These are phyloP conservation scores for Mythimna impura DNA, from an alignment of 2,888 invertebrate genomes.

Conservation along the genomic window DNA sequence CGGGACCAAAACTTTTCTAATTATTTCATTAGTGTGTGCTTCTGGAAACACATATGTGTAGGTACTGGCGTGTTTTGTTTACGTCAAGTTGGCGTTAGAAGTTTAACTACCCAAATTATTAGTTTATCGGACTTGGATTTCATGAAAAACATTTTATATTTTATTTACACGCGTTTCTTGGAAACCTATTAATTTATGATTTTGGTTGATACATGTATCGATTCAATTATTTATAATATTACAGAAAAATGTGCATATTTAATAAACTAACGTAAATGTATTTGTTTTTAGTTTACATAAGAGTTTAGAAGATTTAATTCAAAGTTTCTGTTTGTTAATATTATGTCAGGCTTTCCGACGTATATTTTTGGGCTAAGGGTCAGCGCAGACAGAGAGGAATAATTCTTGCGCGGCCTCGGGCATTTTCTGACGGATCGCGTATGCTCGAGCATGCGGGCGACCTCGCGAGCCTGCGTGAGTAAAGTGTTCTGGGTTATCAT, in stretches of 20 bases:
- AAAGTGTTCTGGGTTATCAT: no score
- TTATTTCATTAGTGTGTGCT: constrained; percentile 58
- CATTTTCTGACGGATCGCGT: no score
- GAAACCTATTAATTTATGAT: background rate
- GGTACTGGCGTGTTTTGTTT: constrained; percentile 12
- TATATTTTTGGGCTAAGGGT: background rate
- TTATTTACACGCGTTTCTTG: background rate
- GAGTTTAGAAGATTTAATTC: background rate
- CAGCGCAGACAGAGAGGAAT: no score
- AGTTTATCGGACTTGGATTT: background rate
- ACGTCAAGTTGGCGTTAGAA: constrained; percentile 13
- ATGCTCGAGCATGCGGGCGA: no score
- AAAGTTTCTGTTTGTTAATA: constrained; percentile 10
- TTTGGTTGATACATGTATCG: background rate
- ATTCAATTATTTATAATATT: no score
- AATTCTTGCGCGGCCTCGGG: no score
- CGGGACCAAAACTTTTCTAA: constrained; percentile 56
- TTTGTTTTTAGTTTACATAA: background rate
- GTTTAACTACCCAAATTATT: constrained; percentile 37
- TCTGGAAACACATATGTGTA: constrained; percentile 12
- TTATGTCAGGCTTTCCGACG: background rate
- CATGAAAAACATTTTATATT: background rate
- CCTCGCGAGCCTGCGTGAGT: no score
- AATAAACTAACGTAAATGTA: no score
- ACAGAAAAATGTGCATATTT: no score